phyloP scores from a whole-genome alignment of 1,140 invertebrate genomes.

The Halotydeus destructor region DNA sequence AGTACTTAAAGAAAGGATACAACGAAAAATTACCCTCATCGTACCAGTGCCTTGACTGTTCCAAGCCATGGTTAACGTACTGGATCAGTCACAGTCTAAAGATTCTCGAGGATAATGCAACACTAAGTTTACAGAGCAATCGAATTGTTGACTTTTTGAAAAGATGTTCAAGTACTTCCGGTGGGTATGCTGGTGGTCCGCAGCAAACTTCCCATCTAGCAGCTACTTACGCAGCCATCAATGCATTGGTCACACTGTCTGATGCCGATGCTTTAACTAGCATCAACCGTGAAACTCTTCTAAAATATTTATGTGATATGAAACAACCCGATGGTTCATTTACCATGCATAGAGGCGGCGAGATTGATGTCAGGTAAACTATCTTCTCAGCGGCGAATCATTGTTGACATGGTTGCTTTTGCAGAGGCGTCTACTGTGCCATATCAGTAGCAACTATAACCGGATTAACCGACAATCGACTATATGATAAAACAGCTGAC shows the following conservation, averaged over 20 bases:
- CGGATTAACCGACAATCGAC: constrained; percentile 48
- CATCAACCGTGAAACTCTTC: constrained; percentile 51
- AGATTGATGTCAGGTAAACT: constrained; percentile 51
- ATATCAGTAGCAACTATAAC: constrained; percentile 63
- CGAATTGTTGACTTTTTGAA: constrained; percentile 26
- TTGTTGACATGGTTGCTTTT: constrained; percentile 9
- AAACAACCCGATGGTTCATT: constrained; percentile 69
- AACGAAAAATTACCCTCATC: constrained; percentile 10
- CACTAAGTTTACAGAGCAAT: constrained; percentile 9
- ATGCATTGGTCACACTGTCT: constrained; percentile 68
- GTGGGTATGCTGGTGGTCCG: constrained; percentile 86
- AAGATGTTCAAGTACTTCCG: constrained; percentile 52
- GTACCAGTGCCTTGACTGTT: constrained; percentile 48
- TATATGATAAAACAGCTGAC: constrained; percentile 65
- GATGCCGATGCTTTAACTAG: constrained; percentile 61
- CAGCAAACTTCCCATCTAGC: constrained; percentile 77
- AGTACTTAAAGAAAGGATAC: constrained; percentile 45
- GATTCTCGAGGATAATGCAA: constrained; percentile 32
- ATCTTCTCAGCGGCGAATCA: background rate
- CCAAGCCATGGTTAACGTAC: constrained; percentile 80
- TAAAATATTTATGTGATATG: constrained; percentile 52
- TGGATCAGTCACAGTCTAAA: constrained; percentile 83
- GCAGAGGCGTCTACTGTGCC: constrained; percentile 79
- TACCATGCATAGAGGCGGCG: constrained; percentile 73
- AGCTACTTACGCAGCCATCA: constrained; percentile 88